Evolutionary conservation across 2,113 vertebrate genomes (phyloP).

Genomic region (Myrmecobius fasciatus): DNA sequence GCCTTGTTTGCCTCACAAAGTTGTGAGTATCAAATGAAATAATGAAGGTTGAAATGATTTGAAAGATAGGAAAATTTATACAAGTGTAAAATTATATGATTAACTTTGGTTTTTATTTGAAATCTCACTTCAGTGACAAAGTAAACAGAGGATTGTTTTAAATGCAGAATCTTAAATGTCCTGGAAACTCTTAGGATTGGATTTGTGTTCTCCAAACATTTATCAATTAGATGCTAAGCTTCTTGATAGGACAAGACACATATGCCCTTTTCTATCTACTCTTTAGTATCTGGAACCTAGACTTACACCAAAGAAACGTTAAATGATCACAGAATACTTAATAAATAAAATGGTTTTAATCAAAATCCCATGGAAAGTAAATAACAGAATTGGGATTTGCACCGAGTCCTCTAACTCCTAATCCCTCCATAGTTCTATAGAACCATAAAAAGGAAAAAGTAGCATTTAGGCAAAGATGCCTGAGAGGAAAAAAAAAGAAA

Average conservation of each 20-base stretch:
- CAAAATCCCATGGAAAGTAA: not conserved
- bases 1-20: not conserved
- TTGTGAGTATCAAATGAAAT: not conserved
- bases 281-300: not conserved
- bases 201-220: not conserved
- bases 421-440: not conserved
- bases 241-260: not conserved
- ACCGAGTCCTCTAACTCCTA: not conserved
- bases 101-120: slow-evolving; percentile 42
- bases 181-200: not conserved
- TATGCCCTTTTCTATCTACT: not conserved
- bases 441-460: not conserved
- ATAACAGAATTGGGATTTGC: not conserved
- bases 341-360: not conserved
- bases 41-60: slow-evolving; percentile 2
- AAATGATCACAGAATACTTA: not conserved
- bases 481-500: not conserved
- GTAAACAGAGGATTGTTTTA: not conserved
- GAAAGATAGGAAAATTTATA: slow-evolving; percentile 1
- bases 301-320: not conserved
- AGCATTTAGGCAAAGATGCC: not conserved
- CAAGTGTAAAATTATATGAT: not conserved
- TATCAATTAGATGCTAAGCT: not conserved
- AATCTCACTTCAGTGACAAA: slow-evolving; percentile 14
- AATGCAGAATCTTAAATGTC: not conserved